Percentiles rank a stretch among this genome's conserved stretches.
These are phyloP conservation scores for Melanocharis versteri DNA, from an alignment of 2,113 vertebrate genomes.

Conservation along the genomic window DNA sequence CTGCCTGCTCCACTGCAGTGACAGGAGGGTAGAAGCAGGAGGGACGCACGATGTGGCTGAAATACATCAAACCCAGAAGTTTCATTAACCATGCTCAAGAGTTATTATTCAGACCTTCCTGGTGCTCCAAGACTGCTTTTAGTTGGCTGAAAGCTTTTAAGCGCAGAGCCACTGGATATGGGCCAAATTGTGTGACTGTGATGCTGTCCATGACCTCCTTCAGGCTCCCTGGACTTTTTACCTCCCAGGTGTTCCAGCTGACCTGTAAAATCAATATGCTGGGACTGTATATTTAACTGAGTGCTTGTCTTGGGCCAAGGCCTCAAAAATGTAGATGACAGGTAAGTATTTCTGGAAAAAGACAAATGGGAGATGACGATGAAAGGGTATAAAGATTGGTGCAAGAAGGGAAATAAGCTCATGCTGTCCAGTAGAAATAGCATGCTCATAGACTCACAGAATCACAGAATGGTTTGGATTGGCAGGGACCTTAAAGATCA, in stretches of 20 bases:
- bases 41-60: not conserved
- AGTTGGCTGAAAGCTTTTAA: conserved; percentile 52
- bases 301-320: not conserved
- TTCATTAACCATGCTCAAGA: conserved; percentile 30
- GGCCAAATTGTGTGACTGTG: conserved; percentile 39
- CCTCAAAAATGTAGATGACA: not conserved
- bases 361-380: not conserved
- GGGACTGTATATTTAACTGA: not conserved
- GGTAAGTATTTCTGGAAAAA: not conserved
- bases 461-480: not conserved
- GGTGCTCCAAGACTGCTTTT: conserved; percentile 29
- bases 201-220: conserved; percentile 23
- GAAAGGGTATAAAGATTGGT: not conserved
- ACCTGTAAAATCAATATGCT: conserved; percentile 26
- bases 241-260: conserved; percentile 24
- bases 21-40: not conserved
- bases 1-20: accelerated
- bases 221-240: conserved; percentile 38
- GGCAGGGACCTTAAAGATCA: not conserved
- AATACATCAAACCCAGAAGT: not conserved
- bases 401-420: not conserved
- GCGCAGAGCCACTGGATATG: not conserved
- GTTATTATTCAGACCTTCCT: conserved; percentile 34
- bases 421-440: not conserved
- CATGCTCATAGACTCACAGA: not conserved